phyloP scores from a whole-genome alignment of 2,888 invertebrate genomes.

The Phragmatobia fuliginosa region DNA sequence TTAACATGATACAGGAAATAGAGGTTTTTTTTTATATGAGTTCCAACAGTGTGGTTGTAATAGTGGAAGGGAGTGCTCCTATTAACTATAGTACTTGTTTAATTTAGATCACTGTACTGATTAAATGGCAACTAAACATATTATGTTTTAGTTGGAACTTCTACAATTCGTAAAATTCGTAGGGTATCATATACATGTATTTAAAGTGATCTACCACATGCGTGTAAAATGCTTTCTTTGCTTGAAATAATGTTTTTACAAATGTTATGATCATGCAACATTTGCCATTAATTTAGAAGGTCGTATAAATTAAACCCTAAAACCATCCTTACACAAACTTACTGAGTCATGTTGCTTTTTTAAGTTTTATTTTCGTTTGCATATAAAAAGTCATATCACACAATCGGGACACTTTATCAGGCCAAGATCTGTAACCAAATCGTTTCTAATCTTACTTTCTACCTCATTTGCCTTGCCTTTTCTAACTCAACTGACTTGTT shows the following conservation, averaged over 20 bases:
- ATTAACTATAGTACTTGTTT: too few species aligned
- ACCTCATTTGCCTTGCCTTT: too few species aligned
- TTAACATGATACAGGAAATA: too few species aligned
- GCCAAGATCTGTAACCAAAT: too few species aligned
- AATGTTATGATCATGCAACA: constrained; percentile 39
- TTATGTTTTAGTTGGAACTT: too few species aligned
- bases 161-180: not conserved
- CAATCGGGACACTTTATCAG: not conserved
- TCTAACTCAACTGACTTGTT: too few species aligned
- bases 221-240: constrained; percentile 22
- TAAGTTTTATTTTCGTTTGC: not conserved
- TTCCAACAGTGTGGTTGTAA: not conserved
- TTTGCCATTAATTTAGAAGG: constrained; percentile 29
- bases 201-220: constrained; percentile 33
- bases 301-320: constrained; percentile 24
- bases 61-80: too few species aligned
- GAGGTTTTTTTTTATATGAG: too few species aligned
- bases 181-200: not conserved
- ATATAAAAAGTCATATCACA: not conserved
- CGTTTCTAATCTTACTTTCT: too few species aligned
- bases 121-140: too few species aligned
- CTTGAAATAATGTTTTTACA: constrained; percentile 33
- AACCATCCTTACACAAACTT: not conserved
- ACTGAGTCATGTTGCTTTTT: not conserved
- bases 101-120: too few species aligned